Conservation (phyloP, 1,140 invertebrate genomes). For the Pogonognathellus flavescens region DNA sequence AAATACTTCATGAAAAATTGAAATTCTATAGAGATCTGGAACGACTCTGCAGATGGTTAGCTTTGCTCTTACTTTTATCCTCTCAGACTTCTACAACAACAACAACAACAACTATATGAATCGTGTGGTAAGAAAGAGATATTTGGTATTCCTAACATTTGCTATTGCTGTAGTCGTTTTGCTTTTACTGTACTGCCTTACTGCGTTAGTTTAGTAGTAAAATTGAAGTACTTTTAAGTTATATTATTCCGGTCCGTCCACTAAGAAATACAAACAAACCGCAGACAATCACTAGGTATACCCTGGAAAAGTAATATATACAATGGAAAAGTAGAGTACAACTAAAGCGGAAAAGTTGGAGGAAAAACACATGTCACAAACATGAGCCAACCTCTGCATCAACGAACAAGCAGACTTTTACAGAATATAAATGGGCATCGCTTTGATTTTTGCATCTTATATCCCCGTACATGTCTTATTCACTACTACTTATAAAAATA, state of each 20-base stretch:
- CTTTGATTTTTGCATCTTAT: constrained; percentile 41
- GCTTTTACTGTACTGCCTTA: background rate
- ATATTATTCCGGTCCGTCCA: background rate
- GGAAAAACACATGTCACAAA: constrained; percentile 48
- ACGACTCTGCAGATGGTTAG: background rate
- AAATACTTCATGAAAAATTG: background rate
- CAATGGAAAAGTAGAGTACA: constrained; percentile 1
- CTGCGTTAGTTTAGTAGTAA: background rate
- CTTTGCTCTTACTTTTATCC: background rate
- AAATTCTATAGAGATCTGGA: constrained; percentile 12
- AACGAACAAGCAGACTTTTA: constrained; percentile 14
- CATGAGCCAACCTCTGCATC: constrained; percentile 26
- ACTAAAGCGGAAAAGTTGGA: constrained; percentile 28
- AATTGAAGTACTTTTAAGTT: background rate
- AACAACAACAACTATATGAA: no score
- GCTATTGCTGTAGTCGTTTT: background rate
- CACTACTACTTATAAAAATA: background rate
- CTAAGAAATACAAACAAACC: background rate
- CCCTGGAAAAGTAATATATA: background rate
- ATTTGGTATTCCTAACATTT: background rate
- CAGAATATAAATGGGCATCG: constrained; percentile 35
- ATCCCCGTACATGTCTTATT: background rate
- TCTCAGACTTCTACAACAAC: no score
- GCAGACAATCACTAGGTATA: background rate
- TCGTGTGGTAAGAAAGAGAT: no score